Evolutionary conservation across 2,113 vertebrate genomes (phyloP).

Genomic region (Apodemus speciosus): DNA sequence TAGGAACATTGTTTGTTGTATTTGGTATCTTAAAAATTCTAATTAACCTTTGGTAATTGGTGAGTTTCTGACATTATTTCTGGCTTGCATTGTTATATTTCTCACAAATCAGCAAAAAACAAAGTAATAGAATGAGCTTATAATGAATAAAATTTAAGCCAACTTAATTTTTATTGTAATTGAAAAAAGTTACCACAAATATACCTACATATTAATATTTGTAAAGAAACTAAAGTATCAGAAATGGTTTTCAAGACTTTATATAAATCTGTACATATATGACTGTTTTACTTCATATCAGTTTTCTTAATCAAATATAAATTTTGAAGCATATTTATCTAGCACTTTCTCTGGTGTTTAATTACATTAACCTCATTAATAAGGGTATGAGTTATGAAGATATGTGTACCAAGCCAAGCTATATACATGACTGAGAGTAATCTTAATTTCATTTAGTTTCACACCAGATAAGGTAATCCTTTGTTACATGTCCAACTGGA

Average conservation of each 20-base stretch:
- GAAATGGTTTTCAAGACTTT: conserved; percentile 65
- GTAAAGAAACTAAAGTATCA: conserved; percentile 60
- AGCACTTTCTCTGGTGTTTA: conserved; percentile 37
- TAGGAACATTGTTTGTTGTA: conserved; percentile 66
- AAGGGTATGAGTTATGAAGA: conserved; percentile 3
- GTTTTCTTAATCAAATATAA: conserved; percentile 55
- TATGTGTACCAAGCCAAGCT: not conserved
- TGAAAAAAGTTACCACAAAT: conserved; percentile 64
- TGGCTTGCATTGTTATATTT: conserved; percentile 80
- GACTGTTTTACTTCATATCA: conserved; percentile 47
- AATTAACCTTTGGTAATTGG: conserved; percentile 86
- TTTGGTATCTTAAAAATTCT: conserved; percentile 85
- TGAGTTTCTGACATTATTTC: conserved; percentile 70
- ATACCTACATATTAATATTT: conserved; percentile 31
- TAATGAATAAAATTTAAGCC: conserved; percentile 69
- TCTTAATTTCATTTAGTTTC: conserved; percentile 25
- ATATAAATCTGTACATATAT: not conserved
- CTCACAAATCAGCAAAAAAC: conserved; percentile 66
- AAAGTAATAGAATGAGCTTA: conserved; percentile 71
- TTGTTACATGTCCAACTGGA: too few species aligned
- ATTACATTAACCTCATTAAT: not conserved
- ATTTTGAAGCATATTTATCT: conserved; percentile 27
- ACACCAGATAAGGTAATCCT: not conserved
- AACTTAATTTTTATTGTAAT: conserved; percentile 72
- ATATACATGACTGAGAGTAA: conserved; percentile 27